Conservation (phyloP, 2,888 invertebrate species). For the Arrhopalites spinosus region DNA sequence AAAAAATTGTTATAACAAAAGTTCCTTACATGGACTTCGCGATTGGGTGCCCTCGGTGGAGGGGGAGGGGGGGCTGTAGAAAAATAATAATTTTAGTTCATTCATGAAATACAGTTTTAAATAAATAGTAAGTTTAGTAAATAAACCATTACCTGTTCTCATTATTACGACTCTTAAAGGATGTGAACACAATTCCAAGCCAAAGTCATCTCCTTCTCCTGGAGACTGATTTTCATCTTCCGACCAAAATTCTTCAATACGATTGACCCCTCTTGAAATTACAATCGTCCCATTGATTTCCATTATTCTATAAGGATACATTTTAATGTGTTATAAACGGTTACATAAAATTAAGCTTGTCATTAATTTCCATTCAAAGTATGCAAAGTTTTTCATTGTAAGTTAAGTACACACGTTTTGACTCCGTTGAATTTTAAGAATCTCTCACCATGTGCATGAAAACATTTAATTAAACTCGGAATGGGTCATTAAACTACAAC, state of each 20-base stretch:
- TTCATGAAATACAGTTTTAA: too few relatives aligned
- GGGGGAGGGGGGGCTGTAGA: conserved; percentile 53
- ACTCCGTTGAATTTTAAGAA: background rate
- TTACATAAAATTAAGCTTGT: too few relatives aligned
- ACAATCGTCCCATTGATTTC: conserved; percentile 56
- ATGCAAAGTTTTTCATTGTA: too few relatives aligned
- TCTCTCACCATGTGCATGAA: too few relatives aligned
- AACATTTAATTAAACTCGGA: too few relatives aligned
- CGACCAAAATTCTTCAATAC: conserved; percentile 55
- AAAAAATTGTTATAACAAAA: too few relatives aligned
- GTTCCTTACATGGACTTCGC: conserved; percentile 54
- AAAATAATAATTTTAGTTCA: conserved; percentile 31
- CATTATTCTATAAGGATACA: conserved; percentile 45
- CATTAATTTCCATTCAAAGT: background rate
- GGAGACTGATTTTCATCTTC: conserved; percentile 44
- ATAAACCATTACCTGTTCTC: too few relatives aligned
- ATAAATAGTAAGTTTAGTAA: too few relatives aligned
- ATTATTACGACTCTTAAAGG: conserved; percentile 54
- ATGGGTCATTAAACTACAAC: conserved; percentile 1
- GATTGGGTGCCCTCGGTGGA: conserved; percentile 54
- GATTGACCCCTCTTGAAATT: conserved; percentile 55
- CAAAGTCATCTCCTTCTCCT: conserved; percentile 29
- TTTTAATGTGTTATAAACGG: background rate
- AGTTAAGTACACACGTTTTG: background rate
- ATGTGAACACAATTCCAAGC: conserved; percentile 52